phyloP scores from a whole-genome alignment of 2,888 invertebrate species.

The Cheilosia scutellata region DNA sequence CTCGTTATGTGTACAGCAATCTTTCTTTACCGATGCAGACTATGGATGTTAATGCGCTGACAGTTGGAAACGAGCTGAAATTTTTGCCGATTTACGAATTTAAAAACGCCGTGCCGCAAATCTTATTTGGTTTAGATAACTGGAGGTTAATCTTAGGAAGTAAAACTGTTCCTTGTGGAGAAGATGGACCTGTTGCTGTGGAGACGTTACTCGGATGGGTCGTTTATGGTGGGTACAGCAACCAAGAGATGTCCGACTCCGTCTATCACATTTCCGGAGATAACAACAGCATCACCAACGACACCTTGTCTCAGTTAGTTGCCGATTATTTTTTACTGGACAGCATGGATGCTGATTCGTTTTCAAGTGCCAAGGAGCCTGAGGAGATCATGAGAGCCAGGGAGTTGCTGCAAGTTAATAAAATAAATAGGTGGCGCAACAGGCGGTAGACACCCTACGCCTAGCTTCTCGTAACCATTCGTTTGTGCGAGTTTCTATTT shows the following conservation, averaged over 20 bases:
- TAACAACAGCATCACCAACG: too few relatives aligned
- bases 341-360: too few relatives aligned
- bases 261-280: conserved; percentile 3
- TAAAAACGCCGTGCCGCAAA: conserved; percentile 1
- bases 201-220: conserved; percentile 14
- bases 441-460: too few relatives aligned
- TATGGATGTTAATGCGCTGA: neutral
- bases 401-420: too few relatives aligned
- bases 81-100: neutral
- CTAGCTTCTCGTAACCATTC: too few relatives aligned
- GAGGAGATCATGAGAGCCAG: too few relatives aligned
- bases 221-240: conserved; percentile 5
- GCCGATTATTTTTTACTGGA: too few relatives aligned
- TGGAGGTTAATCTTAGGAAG: neutral
- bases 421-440: too few relatives aligned
- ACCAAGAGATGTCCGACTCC: neutral
- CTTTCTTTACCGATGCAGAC: conserved; percentile 13
- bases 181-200: neutral
- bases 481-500: too few relatives aligned
- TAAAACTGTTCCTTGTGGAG: neutral
- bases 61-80: neutral
- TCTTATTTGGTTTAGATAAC: conserved; percentile 11
- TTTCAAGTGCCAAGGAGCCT: too few relatives aligned
- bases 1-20: neutral
- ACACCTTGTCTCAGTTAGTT: too few relatives aligned